Evolutionary conservation across 2,797 vertebrate species (phyloP), one percentile per base, ranked within the genome.

Genomic region (Danionella dracula): DNA sequence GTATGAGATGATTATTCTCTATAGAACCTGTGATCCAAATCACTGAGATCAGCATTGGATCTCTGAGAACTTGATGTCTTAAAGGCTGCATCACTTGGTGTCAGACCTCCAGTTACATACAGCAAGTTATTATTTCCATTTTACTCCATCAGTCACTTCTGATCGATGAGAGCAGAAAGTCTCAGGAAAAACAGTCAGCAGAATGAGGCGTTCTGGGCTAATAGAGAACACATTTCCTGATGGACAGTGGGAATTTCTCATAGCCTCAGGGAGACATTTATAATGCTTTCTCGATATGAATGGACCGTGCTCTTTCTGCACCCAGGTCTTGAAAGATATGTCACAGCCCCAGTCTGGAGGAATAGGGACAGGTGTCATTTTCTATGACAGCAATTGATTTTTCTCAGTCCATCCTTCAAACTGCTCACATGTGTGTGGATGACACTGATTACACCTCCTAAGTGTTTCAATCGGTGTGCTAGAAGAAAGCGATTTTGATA

Each of bases 401-500:
- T 48, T 35, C 13, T 64, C 35, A 13, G 12, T 21, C 37, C 8
- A 27, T 44, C 4, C 11, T 48, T 62, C 42, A 64, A 64, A 54
- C 32, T n/a, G 11, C 23, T 34, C n/a, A 42, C 41, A 55, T 69
- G 32, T 32, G 20, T 63, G 23, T 48, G 41, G 27, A 55, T 56
- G 67, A 56, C 35, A 64, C 13, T 70, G 51, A 49, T 70, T 56
- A 57, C 37, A 38, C 8, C 19, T 1, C n/a, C 13, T 6, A 56
- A 56, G 35, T 27, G 20, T 40, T 56, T 40, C 9, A 38, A 38
- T 56, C 53, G 40, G 40, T n/a, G n/a, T n/a, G n/a, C n/a, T n/a
- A n/a, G n/a, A n/a, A 31, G 23, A 29, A 42, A 57, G 21, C 23
- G 5, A 57, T 41, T 57, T 42, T 13, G 29, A 29, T 41, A 8